Evolutionary conservation across 2,797 vertebrate genomes (phyloP).

Genomic region (Florisuga fusca): DNA sequence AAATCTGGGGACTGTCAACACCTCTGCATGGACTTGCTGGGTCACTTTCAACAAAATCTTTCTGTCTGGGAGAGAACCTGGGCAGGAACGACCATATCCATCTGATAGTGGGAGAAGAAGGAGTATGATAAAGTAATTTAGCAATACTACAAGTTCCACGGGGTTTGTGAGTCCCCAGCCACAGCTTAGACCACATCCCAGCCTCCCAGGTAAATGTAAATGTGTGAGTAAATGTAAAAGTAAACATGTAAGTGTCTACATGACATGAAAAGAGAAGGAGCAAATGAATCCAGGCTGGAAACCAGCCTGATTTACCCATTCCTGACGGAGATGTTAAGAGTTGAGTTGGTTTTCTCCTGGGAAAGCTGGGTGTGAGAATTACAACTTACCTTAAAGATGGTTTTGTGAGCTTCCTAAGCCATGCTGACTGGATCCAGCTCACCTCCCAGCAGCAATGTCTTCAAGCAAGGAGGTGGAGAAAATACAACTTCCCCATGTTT

Average conservation of each 20-base stretch:
- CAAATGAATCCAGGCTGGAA: background rate
- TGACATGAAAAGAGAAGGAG: background rate
- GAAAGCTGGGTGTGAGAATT: background rate
- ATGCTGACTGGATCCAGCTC: accelerated
- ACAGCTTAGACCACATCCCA: accelerated
- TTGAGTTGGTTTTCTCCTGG: background rate
- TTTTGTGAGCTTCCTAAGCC: background rate
- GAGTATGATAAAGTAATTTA: background rate
- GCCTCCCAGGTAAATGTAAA: background rate
- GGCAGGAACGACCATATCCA: background rate
- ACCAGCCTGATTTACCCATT: background rate
- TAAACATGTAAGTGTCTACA: background rate
- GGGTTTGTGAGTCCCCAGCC: background rate
- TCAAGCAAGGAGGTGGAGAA: background rate
- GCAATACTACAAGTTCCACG: too few species aligned
- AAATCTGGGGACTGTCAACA: background rate
- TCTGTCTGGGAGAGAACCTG: accelerated
- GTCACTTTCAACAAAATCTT: background rate
- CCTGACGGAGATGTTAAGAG: background rate
- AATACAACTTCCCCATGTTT: background rate
- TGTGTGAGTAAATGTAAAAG: too few species aligned
- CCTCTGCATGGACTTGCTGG: background rate
- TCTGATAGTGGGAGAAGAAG: background rate
- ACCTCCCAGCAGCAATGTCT: background rate
- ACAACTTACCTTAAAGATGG: background rate